Evolutionary conservation across 2,113 vertebrate species (phyloP), one percentile per base, ranked within the genome.

Genomic region (Syngnathus scovelli): DNA sequence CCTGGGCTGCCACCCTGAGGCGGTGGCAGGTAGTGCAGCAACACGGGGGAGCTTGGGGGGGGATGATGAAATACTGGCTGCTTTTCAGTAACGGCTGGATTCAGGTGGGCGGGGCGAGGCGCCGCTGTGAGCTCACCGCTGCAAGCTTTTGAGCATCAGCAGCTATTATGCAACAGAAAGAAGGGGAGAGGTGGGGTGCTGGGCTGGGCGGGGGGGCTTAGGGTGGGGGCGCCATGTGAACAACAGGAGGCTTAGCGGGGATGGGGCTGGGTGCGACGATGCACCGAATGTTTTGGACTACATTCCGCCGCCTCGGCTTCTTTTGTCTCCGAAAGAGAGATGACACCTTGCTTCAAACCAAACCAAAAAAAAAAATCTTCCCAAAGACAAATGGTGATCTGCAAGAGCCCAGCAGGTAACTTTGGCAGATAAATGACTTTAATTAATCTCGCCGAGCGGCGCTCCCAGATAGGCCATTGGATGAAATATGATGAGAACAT

Each of bases 21-120:
- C 64, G 46, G 63, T 64, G 66, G 51, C 61, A 6, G 73, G 77
- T 69, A 82, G 72, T 18, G 75, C 79, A 59, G 64, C 70, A 67
- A 56, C 5, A 19, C 16, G 3, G 46, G 63, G 44, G n/a, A 9
- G 55, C 12, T 43, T 68, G 49, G 78, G 63, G 63, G 63, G 67
- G 74, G 76, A 86, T 86, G 86, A 89, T 86, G 85, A 90, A 90
- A 90, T 87, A 86, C 83, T 85, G 88, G 85, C 81, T 71, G 83
- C 77, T 85, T 89, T 90, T 87, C 83, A 86, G 87, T 83, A 90
- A 90, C 71, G 84, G 76, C 74, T 85, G 72, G 56, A n/a, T 55
- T 49, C 27, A 55, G 54, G 79, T 72, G 82, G 88, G 86, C 63
- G 84, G 84, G 72, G 79, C 58, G 38, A 74, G 78, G 66, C 39